Evolutionary conservation across 2,797 vertebrate species (phyloP), one percentile per base, ranked within the genome.

Genomic region (Etheostoma perlongum): DNA sequence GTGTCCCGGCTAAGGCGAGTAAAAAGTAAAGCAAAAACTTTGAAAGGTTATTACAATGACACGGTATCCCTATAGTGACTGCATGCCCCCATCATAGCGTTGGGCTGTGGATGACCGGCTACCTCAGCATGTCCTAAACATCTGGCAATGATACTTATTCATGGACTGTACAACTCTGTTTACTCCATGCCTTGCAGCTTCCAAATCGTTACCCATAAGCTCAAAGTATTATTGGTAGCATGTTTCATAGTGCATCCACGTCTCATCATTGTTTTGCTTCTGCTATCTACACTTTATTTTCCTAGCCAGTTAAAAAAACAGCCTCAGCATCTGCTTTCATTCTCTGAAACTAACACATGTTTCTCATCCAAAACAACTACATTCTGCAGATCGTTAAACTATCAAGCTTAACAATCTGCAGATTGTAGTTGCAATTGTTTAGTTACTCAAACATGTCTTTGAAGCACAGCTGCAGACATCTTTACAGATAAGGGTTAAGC

Each of bases 1-100:
- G 85, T 90, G 83, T 84, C 89, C 79, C 67, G 25, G 47, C 71
- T 94, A 72, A 95, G 94, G 95, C 94, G 94, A 96, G 94, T 95
- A 89, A 85, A 84, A 86, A 57, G 55, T 68, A 15, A 60, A 67
- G n/a, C 0, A 0, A 48, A 68, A 64, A 46, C 4, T 0, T 36
- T 12, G 1, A 44, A 67, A n/a, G 46, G 1, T 60, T 60, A 14
- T 67, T 52, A 62, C 36, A 77, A 77, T 61, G 67, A 27, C 63
- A 55, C 21, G 36, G 16, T 46, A 74, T 57, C 47, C 18, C 40
- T 30, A 46, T 19, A 19, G 51, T 44, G 12, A 68, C 69, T 70
- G 3, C 53, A 82, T 62, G 83, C 48, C 3, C 11, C 27, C 46
- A 18, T 68, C 53, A 23, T 78, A 57, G 64, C 58, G 63, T 44